Evolutionary conservation across 2,888 invertebrate species (phyloP), one percentile per base, ranked within the genome.

Genomic region (Volucella zonaria): DNA sequence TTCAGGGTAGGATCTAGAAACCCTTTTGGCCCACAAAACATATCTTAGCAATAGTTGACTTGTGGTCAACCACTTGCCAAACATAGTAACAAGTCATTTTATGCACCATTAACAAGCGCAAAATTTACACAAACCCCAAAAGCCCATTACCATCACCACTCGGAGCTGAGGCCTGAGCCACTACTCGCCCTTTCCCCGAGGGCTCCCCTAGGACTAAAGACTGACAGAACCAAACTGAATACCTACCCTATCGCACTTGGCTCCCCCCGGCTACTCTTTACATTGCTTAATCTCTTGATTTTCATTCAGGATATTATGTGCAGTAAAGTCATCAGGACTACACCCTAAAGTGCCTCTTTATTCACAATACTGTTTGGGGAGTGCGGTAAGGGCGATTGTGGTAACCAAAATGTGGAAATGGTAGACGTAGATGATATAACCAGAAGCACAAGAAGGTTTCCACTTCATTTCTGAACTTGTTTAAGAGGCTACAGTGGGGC

Each of bases 61-160:
- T 82, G 86, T 78, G 87, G 86, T 86, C 62, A 83, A 87, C 86
- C 87, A 81, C 82, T 87, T 87, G 87, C 86, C 87, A 87, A 88
- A 87, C 83, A 81, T 75, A 81, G 83, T 88, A 87, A 86, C 87
- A 88, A 87, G 87, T 87, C 87, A 87, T 87, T 88, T 87, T 82
- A 87, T 87, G 87, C 86, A 85, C 87, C 88, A 88, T 88, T 88
- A 88, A 82, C 87, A 87, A 83, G 74, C 79, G 75, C 73, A 85
- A 81, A 85, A 85, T 85, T 85, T 85, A 85, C 81, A 85, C 80
- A 85, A 83, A 81, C 85, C 81, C 85, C 85, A 85, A 85, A 85
- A 85, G 73, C 76, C 85, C 85, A 85, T 85, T 85, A 85, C 85
- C 81, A 77, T 73, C 85, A 85, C 85, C 85, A 85, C 85, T 85